Evolutionary conservation across 2,113 vertebrate species (phyloP).

Genomic region (Emydocephalus ijimae): DNA sequence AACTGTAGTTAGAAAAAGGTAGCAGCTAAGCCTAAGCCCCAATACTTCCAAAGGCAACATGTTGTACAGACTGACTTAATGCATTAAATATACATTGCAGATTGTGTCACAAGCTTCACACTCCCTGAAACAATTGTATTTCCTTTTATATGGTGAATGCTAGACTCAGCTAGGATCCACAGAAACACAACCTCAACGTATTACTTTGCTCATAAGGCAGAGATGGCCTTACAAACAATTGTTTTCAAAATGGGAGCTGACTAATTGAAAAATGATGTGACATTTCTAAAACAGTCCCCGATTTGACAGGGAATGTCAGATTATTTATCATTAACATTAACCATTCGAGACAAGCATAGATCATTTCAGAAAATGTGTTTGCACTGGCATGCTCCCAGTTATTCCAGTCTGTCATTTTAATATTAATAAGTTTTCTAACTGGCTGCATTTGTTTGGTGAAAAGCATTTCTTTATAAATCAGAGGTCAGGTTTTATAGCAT

Average conservation of each 20-base stretch:
- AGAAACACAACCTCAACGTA: background rate
- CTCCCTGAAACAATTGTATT: background rate
- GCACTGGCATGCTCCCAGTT: background rate
- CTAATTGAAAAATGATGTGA: background rate
- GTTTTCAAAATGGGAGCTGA: conserved; percentile 11
- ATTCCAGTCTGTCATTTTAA: conserved; percentile 6
- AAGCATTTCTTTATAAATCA: conserved; percentile 32
- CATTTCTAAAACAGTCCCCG: background rate
- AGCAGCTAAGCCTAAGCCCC: background rate
- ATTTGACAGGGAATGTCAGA: conserved; percentile 4
- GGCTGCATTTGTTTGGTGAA: background rate
- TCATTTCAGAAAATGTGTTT: background rate
- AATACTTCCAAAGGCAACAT: background rate
- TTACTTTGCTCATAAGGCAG: background rate
- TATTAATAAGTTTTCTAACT: conserved; percentile 28
- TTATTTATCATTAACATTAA: conserved; percentile 2
- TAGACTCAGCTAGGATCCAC: background rate
- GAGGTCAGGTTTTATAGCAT: conserved; percentile 10
- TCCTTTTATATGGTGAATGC: background rate
- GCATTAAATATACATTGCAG: background rate
- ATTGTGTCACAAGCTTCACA: background rate
- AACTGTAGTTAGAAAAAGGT: background rate
- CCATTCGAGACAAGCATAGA: conserved; percentile 17
- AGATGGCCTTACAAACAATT: background rate
- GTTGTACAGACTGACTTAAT: background rate